Evolutionary conservation across 2,888 invertebrate genomes (phyloP).

Genomic region (Cryptocheilus praepositus): DNA sequence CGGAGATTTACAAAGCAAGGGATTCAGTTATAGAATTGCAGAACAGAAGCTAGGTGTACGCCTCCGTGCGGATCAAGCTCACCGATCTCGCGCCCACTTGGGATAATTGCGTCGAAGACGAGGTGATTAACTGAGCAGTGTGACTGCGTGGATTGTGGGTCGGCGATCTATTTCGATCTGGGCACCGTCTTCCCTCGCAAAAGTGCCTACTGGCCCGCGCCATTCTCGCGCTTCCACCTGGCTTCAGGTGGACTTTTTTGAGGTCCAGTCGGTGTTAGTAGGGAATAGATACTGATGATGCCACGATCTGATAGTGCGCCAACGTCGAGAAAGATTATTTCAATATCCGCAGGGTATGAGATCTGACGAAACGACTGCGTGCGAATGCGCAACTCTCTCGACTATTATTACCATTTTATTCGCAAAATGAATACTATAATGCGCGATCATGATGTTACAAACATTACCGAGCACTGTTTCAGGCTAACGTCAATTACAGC

Average conservation of each 20-base stretch:
- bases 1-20: background rate
- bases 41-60: conserved; percentile 51
- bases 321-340: too few relatives aligned
- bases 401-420: too few relatives aligned
- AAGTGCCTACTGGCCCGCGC: conserved; percentile 19
- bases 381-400: too few relatives aligned
- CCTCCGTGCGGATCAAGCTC: conserved; percentile 57
- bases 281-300: too few relatives aligned
- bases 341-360: too few relatives aligned
- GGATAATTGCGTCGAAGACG: conserved; percentile 71
- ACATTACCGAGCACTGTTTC: too few relatives aligned
- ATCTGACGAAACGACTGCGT: too few relatives aligned
- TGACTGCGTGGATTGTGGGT: conserved; percentile 57
- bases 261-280: too few relatives aligned
- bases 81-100: conserved; percentile 67
- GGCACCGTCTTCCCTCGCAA: conserved; percentile 50
- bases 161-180: conserved; percentile 64
- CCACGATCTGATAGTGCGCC: too few relatives aligned
- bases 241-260: background rate
- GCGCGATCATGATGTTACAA: too few relatives aligned
- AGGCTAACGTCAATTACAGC: too few relatives aligned
- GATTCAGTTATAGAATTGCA: conserved; percentile 34
- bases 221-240: background rate
- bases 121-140: conserved; percentile 63
- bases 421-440: too few relatives aligned